Conservation (phyloP, 2,888 invertebrate genomes). For the Rhodophaea formosa region DNA sequence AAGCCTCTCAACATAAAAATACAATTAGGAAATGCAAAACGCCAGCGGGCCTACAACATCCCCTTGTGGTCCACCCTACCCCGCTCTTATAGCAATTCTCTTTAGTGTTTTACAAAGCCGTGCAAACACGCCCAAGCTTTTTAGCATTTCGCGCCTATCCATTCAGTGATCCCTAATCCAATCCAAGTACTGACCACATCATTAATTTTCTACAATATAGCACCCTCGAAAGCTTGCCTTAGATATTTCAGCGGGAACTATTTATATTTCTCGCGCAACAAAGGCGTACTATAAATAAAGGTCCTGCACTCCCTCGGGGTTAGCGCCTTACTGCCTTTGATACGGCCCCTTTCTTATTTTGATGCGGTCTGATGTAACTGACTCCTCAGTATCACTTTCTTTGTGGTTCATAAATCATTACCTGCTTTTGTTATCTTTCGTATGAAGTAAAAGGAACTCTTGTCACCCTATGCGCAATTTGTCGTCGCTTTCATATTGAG, state of each 20-base stretch:
- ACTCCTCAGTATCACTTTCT: slow-evolving; percentile 62
- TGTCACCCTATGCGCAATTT: slow-evolving; percentile 13
- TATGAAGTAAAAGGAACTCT: slow-evolving; percentile 19
- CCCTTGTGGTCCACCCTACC: slow-evolving; percentile 37
- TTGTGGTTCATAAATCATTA: slow-evolving; percentile 74
- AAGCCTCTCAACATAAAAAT: slow-evolving; percentile 40
- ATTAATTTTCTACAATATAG: slow-evolving; percentile 77
- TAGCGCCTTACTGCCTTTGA: slow-evolving; percentile 75
- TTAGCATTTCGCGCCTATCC: slow-evolving; percentile 63
- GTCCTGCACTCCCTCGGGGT: slow-evolving; percentile 60
- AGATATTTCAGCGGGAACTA: slow-evolving; percentile 76
- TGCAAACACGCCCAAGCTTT: slow-evolving; percentile 67
- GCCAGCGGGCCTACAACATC: slow-evolving; percentile 38
- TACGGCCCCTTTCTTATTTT: slow-evolving; percentile 77
- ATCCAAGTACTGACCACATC: slow-evolving; percentile 76
- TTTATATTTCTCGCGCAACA: slow-evolving; percentile 78
- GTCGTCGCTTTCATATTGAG: background rate
- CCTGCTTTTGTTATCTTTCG: slow-evolving; percentile 44
- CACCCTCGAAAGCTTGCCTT: slow-evolving; percentile 64
- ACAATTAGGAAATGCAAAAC: slow-evolving; percentile 45
- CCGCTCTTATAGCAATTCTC: slow-evolving; percentile 50
- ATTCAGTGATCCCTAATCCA: slow-evolving; percentile 66
- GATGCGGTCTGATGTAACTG: slow-evolving; percentile 71
- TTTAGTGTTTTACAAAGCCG: slow-evolving; percentile 69
- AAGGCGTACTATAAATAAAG: slow-evolving; percentile 76